Percentiles rank a stretch among this genome's conserved stretches.
Evolutionary conservation across 1,140 invertebrate genomes (phyloP).

Genomic region (Lamellibrachia luymesi): DNA sequence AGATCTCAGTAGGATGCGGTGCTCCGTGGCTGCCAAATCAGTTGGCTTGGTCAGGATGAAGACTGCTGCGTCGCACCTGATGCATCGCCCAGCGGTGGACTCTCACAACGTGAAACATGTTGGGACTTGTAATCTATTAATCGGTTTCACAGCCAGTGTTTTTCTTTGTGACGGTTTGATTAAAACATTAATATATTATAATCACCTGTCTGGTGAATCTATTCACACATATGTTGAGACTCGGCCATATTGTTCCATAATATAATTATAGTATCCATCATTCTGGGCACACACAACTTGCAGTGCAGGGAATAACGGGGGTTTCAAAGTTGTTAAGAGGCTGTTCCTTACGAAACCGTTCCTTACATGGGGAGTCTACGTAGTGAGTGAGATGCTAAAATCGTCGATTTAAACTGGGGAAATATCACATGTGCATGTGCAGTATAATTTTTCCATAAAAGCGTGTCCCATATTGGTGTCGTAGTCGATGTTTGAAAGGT

Average conservation of each 20-base stretch:
- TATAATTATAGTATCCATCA: neutral
- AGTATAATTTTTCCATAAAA: neutral
- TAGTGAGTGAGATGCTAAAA: neutral
- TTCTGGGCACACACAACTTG: neutral
- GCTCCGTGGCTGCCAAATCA: neutral
- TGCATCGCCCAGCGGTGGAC: neutral
- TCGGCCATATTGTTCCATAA: neutral
- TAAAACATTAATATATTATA: too few species aligned
- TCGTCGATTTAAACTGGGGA: neutral
- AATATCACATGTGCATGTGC: neutral
- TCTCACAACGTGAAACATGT: neutral
- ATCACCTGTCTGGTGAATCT: too few species aligned
- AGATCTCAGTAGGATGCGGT: neutral
- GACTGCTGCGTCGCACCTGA: neutral
- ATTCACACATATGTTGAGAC: neutral
- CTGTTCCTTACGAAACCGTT: neutral
- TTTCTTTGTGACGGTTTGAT: too few species aligned
- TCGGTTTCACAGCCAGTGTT: too few species aligned
- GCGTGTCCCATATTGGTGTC: neutral
- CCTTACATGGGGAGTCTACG: neutral
- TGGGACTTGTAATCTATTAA: neutral
- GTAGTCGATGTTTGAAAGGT: neutral
- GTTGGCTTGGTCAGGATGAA: neutral
- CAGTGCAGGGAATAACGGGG: neutral
- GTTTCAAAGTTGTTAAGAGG: neutral